A percentile compares a stretch with the other conserved stretches of the same genome.
These are phyloP conservation scores for Eciton burchellii DNA, from an alignment of 1,140 invertebrate species.

Conservation along the genomic window DNA sequence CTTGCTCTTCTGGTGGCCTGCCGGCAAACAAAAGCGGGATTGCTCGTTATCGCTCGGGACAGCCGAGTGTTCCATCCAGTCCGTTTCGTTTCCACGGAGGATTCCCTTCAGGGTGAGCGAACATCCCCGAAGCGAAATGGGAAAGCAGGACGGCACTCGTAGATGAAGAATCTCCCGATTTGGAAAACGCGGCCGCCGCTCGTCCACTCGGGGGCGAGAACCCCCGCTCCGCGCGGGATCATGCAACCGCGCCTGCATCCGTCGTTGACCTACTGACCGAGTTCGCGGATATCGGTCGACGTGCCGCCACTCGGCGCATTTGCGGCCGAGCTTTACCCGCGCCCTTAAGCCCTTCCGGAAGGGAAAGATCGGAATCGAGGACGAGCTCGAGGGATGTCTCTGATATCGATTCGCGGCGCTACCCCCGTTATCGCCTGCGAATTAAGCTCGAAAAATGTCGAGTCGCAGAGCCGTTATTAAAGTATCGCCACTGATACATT, in stretches of 20 bases:
- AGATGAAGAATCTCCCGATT: neutral
- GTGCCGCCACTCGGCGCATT: conserved; percentile 62
- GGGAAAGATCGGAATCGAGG: conserved; percentile 47
- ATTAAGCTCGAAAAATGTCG: too few relatives aligned
- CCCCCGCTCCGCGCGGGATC: conserved; percentile 30
- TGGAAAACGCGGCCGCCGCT: neutral
- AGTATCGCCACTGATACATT: neutral
- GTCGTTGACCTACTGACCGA: conserved; percentile 79
- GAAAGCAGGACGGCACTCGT: neutral
- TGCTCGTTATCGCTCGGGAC: conserved; percentile 7
- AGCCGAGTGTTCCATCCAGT: too few relatives aligned
- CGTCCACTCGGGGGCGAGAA: neutral
- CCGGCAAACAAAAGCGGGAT: neutral
- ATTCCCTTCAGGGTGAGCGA: conserved; percentile 12
- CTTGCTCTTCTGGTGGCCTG: conserved; percentile 20
- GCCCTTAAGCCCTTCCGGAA: conserved; percentile 35
- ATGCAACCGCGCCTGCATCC: conserved; percentile 64
- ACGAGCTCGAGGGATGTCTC: conserved; percentile 29
- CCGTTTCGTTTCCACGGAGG: neutral
- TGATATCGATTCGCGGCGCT: conserved; percentile 11
- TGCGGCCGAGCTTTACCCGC: conserved; percentile 65
- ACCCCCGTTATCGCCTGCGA: neutral
- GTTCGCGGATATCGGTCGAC: conserved; percentile 70
- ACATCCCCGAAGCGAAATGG: neutral
- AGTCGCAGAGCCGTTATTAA: neutral